Evolutionary conservation across 2,888 invertebrate species (phyloP).

Genomic region (Acrobeloides nanus): DNA sequence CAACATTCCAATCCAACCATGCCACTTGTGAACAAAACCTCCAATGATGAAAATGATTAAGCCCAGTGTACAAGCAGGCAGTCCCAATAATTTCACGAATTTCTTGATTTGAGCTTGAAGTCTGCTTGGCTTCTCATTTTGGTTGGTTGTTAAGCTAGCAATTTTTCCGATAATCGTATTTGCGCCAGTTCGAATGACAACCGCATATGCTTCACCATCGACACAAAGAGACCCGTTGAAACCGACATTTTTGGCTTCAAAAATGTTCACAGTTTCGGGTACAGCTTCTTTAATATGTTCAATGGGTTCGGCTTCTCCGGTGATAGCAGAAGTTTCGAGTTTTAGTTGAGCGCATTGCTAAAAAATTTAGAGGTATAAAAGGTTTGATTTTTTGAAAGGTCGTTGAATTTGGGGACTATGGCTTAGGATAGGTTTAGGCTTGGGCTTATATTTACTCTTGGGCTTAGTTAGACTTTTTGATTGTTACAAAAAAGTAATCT

Average conservation of each 20-base stretch:
- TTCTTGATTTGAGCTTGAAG: conserved; percentile 28
- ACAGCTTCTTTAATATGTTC: conserved; percentile 38
- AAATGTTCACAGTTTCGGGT: conserved; percentile 33
- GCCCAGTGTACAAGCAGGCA: conserved; percentile 46
- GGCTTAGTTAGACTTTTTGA: no score
- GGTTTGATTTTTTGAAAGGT: conserved; percentile 23
- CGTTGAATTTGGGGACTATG: no score
- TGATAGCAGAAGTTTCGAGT: no score
- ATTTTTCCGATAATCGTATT: conserved; percentile 29
- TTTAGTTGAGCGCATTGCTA: no score
- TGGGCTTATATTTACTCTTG: no score
- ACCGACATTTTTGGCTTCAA: conserved; percentile 46
- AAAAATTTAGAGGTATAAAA: conserved; percentile 37
- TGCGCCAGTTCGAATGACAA: conserved; percentile 45
- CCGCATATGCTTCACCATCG: conserved; percentile 49
- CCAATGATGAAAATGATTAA: conserved; percentile 46
- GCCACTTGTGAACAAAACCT: conserved; percentile 42
- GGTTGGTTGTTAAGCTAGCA: conserved; percentile 26
- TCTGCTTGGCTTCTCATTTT: conserved; percentile 21
- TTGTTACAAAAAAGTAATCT: no score
- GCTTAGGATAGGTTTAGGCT: no score
- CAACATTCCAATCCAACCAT: no score
- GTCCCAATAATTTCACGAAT: conserved; percentile 35
- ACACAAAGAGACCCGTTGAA: conserved; percentile 50
- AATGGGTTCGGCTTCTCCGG: conserved; percentile 27